Percentiles rank a stretch among this genome's conserved stretches.
Evolutionary conservation across 1,140 invertebrate species (phyloP).

Genomic region (Myzus persicae): DNA sequence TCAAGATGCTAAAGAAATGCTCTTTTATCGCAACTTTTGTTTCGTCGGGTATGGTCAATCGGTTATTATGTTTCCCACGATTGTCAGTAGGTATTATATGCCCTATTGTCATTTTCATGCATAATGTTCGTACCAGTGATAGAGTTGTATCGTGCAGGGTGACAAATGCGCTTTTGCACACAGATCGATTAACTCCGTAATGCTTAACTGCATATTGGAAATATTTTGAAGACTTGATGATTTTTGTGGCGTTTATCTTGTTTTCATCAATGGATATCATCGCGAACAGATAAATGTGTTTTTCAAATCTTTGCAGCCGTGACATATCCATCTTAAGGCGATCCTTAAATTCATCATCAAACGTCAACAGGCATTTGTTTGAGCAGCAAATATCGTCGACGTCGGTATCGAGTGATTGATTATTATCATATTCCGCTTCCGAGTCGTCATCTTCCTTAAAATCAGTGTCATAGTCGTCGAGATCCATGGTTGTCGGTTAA

Average conservation of each 20-base stretch:
- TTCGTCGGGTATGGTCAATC: neutral
- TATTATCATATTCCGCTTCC: neutral
- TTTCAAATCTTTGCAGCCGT: neutral
- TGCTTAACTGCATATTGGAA: conserved; percentile 14
- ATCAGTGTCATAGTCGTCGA: neutral
- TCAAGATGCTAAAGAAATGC: neutral
- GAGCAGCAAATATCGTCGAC: neutral
- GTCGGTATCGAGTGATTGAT: neutral
- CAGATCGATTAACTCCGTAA: neutral
- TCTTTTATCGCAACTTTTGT: neutral
- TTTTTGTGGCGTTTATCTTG: neutral
- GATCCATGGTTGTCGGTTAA: neutral
- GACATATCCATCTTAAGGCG: neutral
- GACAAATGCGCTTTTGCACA: conserved; percentile 29
- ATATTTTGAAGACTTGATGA: neutral
- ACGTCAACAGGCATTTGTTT: neutral
- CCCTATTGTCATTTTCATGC: neutral
- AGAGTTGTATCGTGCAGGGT: neutral
- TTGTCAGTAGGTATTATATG: neutral
- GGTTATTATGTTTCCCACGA: conserved; percentile 2
- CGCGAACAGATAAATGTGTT: neutral
- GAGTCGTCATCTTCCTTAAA: neutral
- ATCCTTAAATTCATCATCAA: neutral
- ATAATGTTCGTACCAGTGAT: neutral
- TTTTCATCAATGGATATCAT: neutral